Base-by-base conservation (phyloP, 2,888 invertebrate species). In the Antheraea assamensis region DNA sequence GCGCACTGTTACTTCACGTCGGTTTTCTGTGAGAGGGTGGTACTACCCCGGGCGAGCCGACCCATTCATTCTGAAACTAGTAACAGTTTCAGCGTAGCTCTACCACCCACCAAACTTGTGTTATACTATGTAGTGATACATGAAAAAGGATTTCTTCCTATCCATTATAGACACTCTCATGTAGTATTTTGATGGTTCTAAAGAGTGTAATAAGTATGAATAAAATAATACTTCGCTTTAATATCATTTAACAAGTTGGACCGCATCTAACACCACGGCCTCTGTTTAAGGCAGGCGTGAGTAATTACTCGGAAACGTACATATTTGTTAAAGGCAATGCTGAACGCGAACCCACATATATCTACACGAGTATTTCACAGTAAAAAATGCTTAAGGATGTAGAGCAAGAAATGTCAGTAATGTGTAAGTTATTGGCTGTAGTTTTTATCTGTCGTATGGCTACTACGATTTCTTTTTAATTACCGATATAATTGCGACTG, bases 261-360 rank as follows among this genome's bases (percentile, higher is more conserved):
- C 68, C 35, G 8, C 68, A 68, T 68, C 21, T 68, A 68, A 68
- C 68, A 68, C 68, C 68, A 8, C 68, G 27, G n/a, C 35, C 68
- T 68, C 68, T 68, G 35, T 68, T 68, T 68, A 68, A 68, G 68
- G 68, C 3, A 68, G 68, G 31, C 68, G n/a, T 68, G 35, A 35
- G 68, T 68, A 68, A 66, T 66, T 35, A 68, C 68, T 68, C 68
- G 68, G 68, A 68, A 68, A 68, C 68, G 15, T n/a, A 68, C 68
- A 35, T 68, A 68, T 68, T 68, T 21, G 68, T 19, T 68, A 68
- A 68, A 68, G 35, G 68, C 21, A 35, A 68, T 35, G 24, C 68
- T 35, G 68, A 68, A 68, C 68, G 68, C 68, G 35, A 35, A n/a
- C 21, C 35, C 35, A 24, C 68, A 68, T 68, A 68, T 35, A 68